Evolutionary conservation across 2,113 vertebrate species (phyloP).

Genomic region (Epinephelus fuscoguttatus): DNA sequence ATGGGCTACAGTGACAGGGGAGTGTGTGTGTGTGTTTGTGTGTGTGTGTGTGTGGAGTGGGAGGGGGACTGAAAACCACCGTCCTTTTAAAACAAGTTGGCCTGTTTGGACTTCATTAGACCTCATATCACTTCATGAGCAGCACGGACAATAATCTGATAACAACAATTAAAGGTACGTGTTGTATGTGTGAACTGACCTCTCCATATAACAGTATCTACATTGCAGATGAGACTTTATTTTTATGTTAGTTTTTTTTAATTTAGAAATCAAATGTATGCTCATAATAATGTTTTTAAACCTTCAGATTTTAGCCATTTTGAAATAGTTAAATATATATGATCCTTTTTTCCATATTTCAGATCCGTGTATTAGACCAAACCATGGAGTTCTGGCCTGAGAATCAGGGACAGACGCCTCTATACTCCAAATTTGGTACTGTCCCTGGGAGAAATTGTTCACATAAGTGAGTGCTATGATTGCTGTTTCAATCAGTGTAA

Average conservation of each 20-base stretch:
- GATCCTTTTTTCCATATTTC: slow-evolving; percentile 17
- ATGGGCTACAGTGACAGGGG: slow-evolving; percentile 24
- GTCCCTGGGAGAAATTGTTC: slow-evolving; percentile 72
- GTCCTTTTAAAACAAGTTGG: slow-evolving; percentile 74
- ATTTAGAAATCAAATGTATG: neutral
- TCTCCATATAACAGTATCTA: neutral
- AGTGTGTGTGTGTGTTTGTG: slow-evolving; percentile 24
- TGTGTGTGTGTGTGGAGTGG: slow-evolving; percentile 35
- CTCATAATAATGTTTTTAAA: neutral
- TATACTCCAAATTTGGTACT: slow-evolving; percentile 73
- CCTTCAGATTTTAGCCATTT: neutral
- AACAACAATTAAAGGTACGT: slow-evolving; percentile 56
- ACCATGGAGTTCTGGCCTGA: slow-evolving; percentile 80
- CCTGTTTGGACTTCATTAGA: slow-evolving; percentile 68
- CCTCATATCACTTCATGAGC: slow-evolving; percentile 40
- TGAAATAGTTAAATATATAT: neutral
- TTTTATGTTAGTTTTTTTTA: neutral
- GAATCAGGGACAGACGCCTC: slow-evolving; percentile 62
- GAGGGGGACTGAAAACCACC: slow-evolving; percentile 62
- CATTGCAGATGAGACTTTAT: neutral
- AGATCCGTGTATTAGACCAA: slow-evolving; percentile 42
- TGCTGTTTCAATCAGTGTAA: neutral
- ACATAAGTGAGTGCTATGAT: slow-evolving; percentile 64
- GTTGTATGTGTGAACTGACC: neutral
- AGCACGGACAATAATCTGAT: slow-evolving; percentile 39